A percentile compares a stretch with the other conserved stretches of the same genome.
phyloP scores from a whole-genome alignment of 2,888 invertebrate genomes.

The Embidobia sp. region DNA sequence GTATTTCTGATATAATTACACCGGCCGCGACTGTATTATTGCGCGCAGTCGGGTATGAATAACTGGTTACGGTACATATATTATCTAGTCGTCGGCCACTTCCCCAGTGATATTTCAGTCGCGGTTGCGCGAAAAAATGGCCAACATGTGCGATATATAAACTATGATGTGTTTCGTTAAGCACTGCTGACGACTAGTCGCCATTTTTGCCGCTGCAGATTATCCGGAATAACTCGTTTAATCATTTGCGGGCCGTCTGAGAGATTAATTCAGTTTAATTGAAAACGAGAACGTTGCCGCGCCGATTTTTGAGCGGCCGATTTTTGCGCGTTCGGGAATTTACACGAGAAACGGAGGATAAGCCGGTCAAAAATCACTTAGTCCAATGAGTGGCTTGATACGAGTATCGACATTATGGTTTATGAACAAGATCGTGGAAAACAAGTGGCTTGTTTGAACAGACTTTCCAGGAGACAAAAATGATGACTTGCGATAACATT shows the following conservation, averaged over 20 bases:
- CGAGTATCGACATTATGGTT: too few relatives aligned
- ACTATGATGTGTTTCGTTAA: constrained; percentile 41
- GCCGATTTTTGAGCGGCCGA: too few relatives aligned
- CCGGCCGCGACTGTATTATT: constrained; percentile 34
- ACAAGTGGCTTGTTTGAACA: too few relatives aligned
- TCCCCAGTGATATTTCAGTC: constrained; percentile 46
- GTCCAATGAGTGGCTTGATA: too few relatives aligned
- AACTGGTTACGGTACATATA: constrained; percentile 50
- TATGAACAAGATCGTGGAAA: too few relatives aligned
- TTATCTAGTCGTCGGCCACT: constrained; percentile 51
- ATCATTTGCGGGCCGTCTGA: constrained; percentile 15
- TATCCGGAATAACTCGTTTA: constrained; percentile 43
- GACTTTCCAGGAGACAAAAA: too few relatives aligned
- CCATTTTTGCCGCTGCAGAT: constrained; percentile 36
- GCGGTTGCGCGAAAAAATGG: constrained; percentile 7
- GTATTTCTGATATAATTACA: constrained; percentile 55
- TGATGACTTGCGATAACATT: too few relatives aligned
- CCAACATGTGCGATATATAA: constrained; percentile 23
- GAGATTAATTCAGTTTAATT: constrained; percentile 31
- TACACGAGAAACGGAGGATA: too few relatives aligned
- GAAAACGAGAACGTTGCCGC: constrained; percentile 1
- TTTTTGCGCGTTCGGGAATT: too few relatives aligned
- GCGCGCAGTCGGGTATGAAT: constrained; percentile 37
- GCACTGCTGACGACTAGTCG: constrained; percentile 46
- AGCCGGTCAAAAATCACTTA: too few relatives aligned